These are phyloP conservation scores for Phocoena phocoena DNA, from an alignment of 2,113 vertebrate genomes.

Conservation along the genomic window DNA sequence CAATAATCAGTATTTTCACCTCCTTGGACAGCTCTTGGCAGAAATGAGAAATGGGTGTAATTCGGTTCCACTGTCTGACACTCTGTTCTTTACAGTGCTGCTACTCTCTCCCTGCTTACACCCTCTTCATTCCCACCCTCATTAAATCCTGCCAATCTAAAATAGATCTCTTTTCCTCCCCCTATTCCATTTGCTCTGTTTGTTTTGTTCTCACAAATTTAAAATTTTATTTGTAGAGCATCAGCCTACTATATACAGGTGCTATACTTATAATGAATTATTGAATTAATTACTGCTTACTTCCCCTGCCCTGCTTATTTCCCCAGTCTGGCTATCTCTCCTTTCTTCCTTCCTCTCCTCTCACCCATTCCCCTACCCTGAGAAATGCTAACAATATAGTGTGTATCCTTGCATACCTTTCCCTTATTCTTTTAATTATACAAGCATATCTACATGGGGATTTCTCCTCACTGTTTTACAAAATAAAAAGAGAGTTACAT, in stretches of 20 bases:
- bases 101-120: not conserved
- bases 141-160: not conserved
- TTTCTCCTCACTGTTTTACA: not conserved
- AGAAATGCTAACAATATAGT: not conserved
- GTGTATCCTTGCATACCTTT: not conserved
- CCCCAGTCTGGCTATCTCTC: not conserved
- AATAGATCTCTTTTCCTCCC: not conserved
- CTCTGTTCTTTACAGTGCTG: not conserved
- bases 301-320: not conserved
- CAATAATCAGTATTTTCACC: not conserved
- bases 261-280: not conserved
- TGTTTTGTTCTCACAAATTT: not conserved
- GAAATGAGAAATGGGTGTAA: constrained; percentile 1
- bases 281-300: not conserved
- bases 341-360: not conserved
- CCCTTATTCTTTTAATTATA: not conserved
- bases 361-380: not conserved
- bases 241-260: not conserved
- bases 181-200: not conserved
- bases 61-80: not conserved
- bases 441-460: not conserved
- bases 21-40: not conserved
- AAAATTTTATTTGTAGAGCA: constrained; percentile 28
- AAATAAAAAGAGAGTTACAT: not conserved
- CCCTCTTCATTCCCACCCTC: not conserved